These are phyloP conservation scores for Lithobates sylvaticus DNA, from an alignment of 2,797 vertebrate genomes.

Conservation along the genomic window DNA sequence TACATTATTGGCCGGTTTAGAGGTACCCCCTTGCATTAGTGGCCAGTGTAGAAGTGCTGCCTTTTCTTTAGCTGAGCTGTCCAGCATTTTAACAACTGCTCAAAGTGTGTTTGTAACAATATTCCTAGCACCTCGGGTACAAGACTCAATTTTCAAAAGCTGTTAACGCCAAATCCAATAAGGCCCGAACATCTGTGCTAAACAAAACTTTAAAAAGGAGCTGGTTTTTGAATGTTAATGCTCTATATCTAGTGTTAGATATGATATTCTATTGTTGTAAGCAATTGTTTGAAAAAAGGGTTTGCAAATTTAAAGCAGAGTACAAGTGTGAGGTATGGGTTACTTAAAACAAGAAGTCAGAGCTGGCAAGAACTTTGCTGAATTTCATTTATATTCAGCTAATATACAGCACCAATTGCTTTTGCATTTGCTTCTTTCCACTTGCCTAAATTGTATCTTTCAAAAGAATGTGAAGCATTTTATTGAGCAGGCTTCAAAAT, in stretches of 20 bases:
- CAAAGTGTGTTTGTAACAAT: conserved; percentile 17
- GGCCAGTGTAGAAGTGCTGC: not conserved
- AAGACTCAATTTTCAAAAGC: conserved; percentile 28
- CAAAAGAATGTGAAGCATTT: conserved; percentile 36
- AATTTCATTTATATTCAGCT: conserved; percentile 33
- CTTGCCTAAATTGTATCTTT: conserved; percentile 47
- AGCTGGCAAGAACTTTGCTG: conserved; percentile 20
- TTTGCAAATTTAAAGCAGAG: conserved; percentile 14
- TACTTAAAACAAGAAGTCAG: conserved; percentile 8
- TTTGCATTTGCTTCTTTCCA: conserved; percentile 10
- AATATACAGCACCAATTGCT: conserved; percentile 26
- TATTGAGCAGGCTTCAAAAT: conserved; percentile 15
- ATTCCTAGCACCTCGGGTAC: conserved; percentile 16
- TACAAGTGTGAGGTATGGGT: not conserved
- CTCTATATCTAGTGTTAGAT: not conserved
- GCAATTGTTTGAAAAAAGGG: not conserved
- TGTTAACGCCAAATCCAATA: conserved; percentile 29
- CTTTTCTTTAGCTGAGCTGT: not conserved
- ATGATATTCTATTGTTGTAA: conserved; percentile 1
- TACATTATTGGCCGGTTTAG: too few relatives aligned
- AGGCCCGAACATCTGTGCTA: conserved; percentile 21
- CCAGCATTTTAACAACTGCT: conserved; percentile 17
- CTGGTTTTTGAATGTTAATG: conserved; percentile 6
- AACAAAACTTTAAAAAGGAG: not conserved
- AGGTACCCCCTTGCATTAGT: too few relatives aligned